These are phyloP conservation scores for Charina bottae DNA, from an alignment of 2,113 vertebrate genomes.

Conservation along the genomic window DNA sequence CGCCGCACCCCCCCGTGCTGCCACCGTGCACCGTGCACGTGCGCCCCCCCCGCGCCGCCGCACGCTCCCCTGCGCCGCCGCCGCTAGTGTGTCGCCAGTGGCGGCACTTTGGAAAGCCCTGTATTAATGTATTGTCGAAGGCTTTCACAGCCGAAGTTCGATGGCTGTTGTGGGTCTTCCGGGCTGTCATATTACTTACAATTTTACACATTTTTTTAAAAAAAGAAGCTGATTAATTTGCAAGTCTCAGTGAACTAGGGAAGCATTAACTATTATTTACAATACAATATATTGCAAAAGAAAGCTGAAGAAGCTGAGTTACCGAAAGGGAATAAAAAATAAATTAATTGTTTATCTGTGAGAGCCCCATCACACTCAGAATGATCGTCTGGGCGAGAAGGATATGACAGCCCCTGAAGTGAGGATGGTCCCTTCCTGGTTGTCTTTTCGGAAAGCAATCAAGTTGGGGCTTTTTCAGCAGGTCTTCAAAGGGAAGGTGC, in stretches of 20 bases:
- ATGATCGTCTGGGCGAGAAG: background rate
- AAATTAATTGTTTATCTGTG: background rate
- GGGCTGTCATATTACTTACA: background rate
- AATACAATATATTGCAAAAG: background rate
- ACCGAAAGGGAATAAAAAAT: background rate
- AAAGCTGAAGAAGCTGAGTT: background rate
- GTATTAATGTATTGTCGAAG: too few relatives aligned
- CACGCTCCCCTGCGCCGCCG: too few relatives aligned
- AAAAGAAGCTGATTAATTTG: background rate
- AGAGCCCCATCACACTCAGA: background rate
- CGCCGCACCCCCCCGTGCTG: too few relatives aligned
- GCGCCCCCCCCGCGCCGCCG: too few relatives aligned
- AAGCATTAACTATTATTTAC: background rate
- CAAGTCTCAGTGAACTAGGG: background rate
- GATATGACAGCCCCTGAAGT: background rate
- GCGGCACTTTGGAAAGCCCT: too few relatives aligned
- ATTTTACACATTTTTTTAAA: background rate
- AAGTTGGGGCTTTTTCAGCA: background rate
- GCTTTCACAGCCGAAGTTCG: too few relatives aligned
- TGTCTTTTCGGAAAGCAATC: background rate
- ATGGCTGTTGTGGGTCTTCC: too few relatives aligned
- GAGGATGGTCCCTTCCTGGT: background rate
- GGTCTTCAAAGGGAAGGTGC: background rate
- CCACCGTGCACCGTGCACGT: too few relatives aligned
- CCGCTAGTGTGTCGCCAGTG: too few relatives aligned